Conservation (phyloP, 1,140 invertebrate genomes). For the Bursaphelenchus mucronatus region DNA sequence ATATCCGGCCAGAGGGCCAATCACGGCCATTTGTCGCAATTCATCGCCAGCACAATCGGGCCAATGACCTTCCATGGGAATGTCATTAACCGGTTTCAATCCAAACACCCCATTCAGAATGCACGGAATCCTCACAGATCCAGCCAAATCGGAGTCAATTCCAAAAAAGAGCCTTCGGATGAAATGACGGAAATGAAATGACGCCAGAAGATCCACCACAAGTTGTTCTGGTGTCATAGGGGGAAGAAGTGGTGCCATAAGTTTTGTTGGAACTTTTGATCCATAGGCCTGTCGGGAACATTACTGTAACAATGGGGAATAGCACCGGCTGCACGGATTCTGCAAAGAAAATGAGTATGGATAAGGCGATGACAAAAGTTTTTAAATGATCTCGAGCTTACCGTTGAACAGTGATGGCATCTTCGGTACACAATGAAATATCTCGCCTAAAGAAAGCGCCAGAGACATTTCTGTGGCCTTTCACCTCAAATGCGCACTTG, state of each 20-base stretch:
- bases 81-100: slow-evolving; percentile 77
- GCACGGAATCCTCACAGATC: slow-evolving; percentile 86
- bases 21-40: slow-evolving; percentile 54
- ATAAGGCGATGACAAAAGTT: slow-evolving; percentile 26
- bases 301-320: slow-evolving; percentile 6
- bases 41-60: slow-evolving; percentile 32
- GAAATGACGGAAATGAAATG: slow-evolving; percentile 49
- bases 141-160: slow-evolving; percentile 88
- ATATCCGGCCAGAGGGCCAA: slow-evolving; percentile 84
- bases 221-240: slow-evolving; percentile 78
- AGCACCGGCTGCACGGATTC: slow-evolving; percentile 3
- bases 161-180: slow-evolving; percentile 69
- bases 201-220: slow-evolving; percentile 68
- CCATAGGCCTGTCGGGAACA: slow-evolving; percentile 59
- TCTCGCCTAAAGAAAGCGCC: slow-evolving; percentile 19
- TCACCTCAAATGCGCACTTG: slow-evolving; percentile 30
- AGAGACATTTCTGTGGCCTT: slow-evolving; percentile 14
- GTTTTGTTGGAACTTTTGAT: slow-evolving; percentile 82
- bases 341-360: slow-evolving; percentile 11
- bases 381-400: slow-evolving; percentile 15
- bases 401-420: slow-evolving; percentile 29
- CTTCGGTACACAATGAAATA: slow-evolving; percentile 21
- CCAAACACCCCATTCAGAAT: slow-evolving; percentile 89
- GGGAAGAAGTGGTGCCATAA: slow-evolving; percentile 78
- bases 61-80: slow-evolving; percentile 35